Evolutionary conservation across 2,888 invertebrate species (phyloP).

Genomic region (Pomacea canaliculata): DNA sequence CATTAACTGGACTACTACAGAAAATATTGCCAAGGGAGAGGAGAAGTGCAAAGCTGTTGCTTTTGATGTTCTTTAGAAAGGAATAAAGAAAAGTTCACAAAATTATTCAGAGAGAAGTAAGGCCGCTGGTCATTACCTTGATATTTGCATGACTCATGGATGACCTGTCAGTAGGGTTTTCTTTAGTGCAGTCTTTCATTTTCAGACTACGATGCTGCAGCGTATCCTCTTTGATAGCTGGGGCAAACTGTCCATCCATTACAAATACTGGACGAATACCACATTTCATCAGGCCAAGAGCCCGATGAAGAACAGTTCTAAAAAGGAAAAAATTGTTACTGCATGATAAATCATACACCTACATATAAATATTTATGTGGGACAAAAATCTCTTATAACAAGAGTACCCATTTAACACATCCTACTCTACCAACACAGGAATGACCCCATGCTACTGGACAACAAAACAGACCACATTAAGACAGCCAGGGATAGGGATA

Average conservation of each 20-base stretch:
- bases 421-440: too few relatives aligned
- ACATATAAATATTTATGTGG: not conserved
- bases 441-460: too few relatives aligned
- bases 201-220: conserved; percentile 9
- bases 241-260: conserved; percentile 15
- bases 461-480: too few relatives aligned
- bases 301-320: conserved; percentile 19
- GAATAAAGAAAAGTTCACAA: too few relatives aligned
- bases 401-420: not conserved
- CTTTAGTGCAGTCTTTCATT: not conserved
- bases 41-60: too few relatives aligned
- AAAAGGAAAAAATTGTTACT: not conserved
- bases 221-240: conserved; percentile 6
- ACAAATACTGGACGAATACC: conserved; percentile 17
- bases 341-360: not conserved
- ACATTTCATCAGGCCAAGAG: conserved; percentile 16
- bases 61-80: too few relatives aligned
- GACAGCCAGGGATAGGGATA: too few relatives aligned
- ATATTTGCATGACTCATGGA: not conserved
- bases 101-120: too few relatives aligned
- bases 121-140: not conserved
- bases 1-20: too few relatives aligned
- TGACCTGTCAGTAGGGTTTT: not conserved
- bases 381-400: too few relatives aligned
- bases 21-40: too few relatives aligned